phyloP scores from a whole-genome alignment of 2,888 invertebrate genomes.

The Theretra japonica region DNA sequence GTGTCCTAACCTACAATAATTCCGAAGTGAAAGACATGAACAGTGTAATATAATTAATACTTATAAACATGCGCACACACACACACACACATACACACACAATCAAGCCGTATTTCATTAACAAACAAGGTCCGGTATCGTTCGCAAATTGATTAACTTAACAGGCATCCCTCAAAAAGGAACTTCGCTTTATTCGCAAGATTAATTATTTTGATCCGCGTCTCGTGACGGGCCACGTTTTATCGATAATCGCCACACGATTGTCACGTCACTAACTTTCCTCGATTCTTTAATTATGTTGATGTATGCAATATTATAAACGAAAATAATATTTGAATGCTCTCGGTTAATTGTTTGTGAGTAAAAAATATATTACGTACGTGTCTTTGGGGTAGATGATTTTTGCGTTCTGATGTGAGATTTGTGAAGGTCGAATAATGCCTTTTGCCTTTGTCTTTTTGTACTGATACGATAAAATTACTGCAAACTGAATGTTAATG shows the following conservation, averaged over 20 bases:
- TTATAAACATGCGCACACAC: not conserved
- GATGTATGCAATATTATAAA: conserved; percentile 28
- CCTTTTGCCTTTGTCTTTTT: not conserved
- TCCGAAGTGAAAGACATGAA: too few relatives aligned
- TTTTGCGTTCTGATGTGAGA: not conserved
- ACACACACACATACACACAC: conserved; percentile 15
- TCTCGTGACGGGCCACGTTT: conserved; percentile 49
- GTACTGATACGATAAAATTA: too few relatives aligned
- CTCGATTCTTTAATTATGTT: conserved; percentile 26
- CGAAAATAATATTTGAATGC: not conserved
- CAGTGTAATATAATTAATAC: not conserved
- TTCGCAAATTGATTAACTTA: conserved; percentile 77
- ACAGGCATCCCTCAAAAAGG: conserved; percentile 61
- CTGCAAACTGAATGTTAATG: too few relatives aligned
- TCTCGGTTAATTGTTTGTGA: conserved; percentile 5
- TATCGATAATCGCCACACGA: conserved; percentile 37
- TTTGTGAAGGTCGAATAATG: not conserved
- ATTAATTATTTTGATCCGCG: conserved; percentile 79
- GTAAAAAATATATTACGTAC: not conserved
- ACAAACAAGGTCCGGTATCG: conserved; percentile 56
- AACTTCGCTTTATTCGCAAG: conserved; percentile 67
- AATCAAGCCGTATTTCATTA: conserved; percentile 38
- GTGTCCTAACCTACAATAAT: too few relatives aligned
- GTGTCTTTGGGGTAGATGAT: not conserved
- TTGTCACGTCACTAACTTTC: conserved; percentile 41